Conservation (phyloP, 1,140 invertebrate genomes). For the Zaprionus ornatus region DNA sequence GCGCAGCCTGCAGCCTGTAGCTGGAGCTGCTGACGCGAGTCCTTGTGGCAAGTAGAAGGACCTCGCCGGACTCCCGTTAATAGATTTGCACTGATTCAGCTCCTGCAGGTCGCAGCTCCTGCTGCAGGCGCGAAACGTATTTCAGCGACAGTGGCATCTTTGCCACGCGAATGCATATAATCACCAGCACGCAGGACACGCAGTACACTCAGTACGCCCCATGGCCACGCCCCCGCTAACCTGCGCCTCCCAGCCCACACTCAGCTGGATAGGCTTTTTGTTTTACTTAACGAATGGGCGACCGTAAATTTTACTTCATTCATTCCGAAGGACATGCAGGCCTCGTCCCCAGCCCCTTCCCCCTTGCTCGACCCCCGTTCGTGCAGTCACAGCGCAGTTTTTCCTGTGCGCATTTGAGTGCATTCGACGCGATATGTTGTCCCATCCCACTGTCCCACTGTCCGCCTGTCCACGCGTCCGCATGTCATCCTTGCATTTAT, state of each 20-base stretch:
- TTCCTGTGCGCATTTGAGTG: conserved; percentile 62
- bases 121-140: conserved; percentile 26
- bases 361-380: neutral
- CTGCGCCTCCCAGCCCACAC: neutral
- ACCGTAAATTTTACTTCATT: conserved; percentile 77
- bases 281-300: conserved; percentile 61
- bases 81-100: conserved; percentile 58
- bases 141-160: conserved; percentile 25
- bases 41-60: conserved; percentile 18
- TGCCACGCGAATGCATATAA: conserved; percentile 56
- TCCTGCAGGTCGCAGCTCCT: neutral
- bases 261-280: conserved; percentile 33
- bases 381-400: conserved; percentile 21
- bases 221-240: neutral
- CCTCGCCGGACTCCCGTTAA: conserved; percentile 43
- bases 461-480: conserved; percentile 37
- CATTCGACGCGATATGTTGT: conserved; percentile 70
- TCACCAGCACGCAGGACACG: conserved; percentile 38
- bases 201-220: neutral
- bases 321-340: conserved; percentile 33
- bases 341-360: neutral
- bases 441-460: conserved; percentile 10
- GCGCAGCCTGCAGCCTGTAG: conserved; percentile 26
- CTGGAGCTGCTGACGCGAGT: conserved; percentile 40
- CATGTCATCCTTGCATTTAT: conserved; percentile 75